Conservation (phyloP, 2,888 invertebrate species). For the Macrophya alboannulata region DNA sequence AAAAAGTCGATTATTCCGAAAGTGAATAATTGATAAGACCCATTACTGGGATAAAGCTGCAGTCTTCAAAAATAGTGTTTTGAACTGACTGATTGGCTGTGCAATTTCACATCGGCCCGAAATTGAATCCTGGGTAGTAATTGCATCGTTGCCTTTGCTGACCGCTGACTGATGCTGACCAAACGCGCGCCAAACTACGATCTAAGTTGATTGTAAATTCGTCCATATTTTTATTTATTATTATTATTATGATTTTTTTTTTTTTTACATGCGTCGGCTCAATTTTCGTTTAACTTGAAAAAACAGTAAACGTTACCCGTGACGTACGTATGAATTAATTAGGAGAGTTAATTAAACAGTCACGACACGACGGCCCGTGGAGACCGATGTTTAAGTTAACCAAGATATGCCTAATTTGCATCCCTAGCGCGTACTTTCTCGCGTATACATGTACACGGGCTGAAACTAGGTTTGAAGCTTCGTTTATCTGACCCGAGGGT, state of each 20-base stretch:
- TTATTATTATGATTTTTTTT: too few relatives aligned
- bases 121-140: conserved; percentile 13
- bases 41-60: not conserved
- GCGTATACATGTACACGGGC: not conserved
- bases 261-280: not conserved
- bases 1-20: not conserved
- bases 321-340: conserved; percentile 9
- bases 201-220: conserved; percentile 18
- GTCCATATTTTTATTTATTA: not conserved
- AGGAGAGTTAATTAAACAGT: conserved; percentile 20
- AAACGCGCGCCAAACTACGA: not conserved
- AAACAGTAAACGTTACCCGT: not conserved
- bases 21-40: not conserved
- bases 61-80: not conserved
- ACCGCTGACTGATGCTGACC: not conserved
- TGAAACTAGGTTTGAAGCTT: not conserved
- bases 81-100: not conserved
- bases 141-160: conserved; percentile 22
- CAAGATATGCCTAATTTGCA: not conserved
- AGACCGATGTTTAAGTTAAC: not conserved
- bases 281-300: not conserved
- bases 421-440: not conserved
- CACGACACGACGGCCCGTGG: not conserved
- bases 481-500: not conserved
- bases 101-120: not conserved